Evolutionary conservation across 2,888 invertebrate genomes (phyloP).

Genomic region (Alloscopus bannaensis): DNA sequence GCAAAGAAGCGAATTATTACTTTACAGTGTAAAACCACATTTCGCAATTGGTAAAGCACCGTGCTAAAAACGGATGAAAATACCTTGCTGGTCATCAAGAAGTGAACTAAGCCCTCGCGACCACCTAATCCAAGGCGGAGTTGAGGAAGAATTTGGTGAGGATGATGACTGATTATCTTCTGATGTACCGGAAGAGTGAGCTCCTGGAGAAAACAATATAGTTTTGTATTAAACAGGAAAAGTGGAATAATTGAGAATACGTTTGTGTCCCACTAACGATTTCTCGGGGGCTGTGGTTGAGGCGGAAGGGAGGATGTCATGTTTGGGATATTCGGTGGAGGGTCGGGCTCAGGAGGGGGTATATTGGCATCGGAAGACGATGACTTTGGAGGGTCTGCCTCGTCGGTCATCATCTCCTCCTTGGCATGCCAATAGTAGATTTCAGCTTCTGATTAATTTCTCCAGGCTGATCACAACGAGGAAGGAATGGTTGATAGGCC

Average conservation of each 20-base stretch:
- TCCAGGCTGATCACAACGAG: slow-evolving; percentile 31
- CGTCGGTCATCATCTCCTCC: slow-evolving; percentile 59
- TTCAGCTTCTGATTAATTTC: slow-evolving; percentile 25
- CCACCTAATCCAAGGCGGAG: slow-evolving; percentile 90
- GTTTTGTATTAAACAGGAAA: too few species aligned
- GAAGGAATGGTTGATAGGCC: neutral
- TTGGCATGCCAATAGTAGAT: slow-evolving; percentile 18
- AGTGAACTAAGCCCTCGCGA: slow-evolving; percentile 89
- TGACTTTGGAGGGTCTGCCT: slow-evolving; percentile 55
- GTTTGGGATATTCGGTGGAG: slow-evolving; percentile 44
- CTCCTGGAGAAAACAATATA: slow-evolving; percentile 43
- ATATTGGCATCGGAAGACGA: slow-evolving; percentile 55
- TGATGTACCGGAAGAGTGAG: slow-evolving; percentile 49
- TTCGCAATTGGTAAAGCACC: too few species aligned
- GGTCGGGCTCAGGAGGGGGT: slow-evolving; percentile 56
- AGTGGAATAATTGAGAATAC: too few species aligned
- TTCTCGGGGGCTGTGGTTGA: slow-evolving; percentile 39
- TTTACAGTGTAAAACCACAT: neutral
- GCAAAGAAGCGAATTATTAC: neutral
- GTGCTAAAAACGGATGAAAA: neutral
- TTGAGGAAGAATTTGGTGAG: slow-evolving; percentile 59
- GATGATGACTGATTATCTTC: slow-evolving; percentile 57
- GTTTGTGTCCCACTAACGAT: too few species aligned
- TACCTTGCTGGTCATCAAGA: slow-evolving; percentile 91
- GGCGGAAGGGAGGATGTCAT: slow-evolving; percentile 32